These are phyloP conservation scores for Hippocampus mohnikei DNA, from an alignment of 2,113 vertebrate species.

Conservation along the genomic window DNA sequence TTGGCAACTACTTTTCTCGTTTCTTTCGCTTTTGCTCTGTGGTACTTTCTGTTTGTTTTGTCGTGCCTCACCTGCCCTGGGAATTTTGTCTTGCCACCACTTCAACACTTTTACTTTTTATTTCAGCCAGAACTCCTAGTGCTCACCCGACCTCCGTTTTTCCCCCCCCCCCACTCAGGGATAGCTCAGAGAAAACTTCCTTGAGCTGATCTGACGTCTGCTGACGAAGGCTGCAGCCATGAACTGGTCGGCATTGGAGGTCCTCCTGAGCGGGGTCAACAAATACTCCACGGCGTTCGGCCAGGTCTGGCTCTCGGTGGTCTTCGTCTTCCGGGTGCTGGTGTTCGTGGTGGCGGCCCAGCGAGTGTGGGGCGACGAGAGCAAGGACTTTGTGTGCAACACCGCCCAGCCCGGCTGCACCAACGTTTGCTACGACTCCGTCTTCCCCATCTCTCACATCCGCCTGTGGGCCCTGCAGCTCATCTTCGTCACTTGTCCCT, in stretches of 20 bases:
- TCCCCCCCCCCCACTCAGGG: conserved; percentile 3
- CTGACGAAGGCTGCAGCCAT: conserved; percentile 57
- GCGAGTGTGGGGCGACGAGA: conserved; percentile 85
- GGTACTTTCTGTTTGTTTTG: neutral
- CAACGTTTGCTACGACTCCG: conserved; percentile 85
- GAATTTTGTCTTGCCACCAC: neutral
- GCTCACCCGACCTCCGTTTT: neutral
- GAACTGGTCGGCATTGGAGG: conserved; percentile 84
- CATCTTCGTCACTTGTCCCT: conserved; percentile 92
- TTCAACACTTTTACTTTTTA: neutral
- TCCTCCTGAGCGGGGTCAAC: conserved; percentile 82
- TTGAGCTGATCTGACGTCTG: neutral
- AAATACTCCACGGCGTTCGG: conserved; percentile 89
- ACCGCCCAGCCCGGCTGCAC: conserved; percentile 85
- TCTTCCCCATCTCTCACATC: conserved; percentile 91
- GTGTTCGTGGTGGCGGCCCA: conserved; percentile 90
- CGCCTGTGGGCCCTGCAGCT: conserved; percentile 94
- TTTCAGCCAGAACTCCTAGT: neutral
- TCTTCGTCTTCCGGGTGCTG: conserved; percentile 87
- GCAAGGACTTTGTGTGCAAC: conserved; percentile 90
- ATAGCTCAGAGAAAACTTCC: neutral
- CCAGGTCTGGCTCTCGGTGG: conserved; percentile 89
- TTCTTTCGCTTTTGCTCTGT: neutral
- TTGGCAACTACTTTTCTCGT: too few species aligned
- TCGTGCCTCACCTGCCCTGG: neutral